These are phyloP conservation scores for Agrilus biguttatus DNA, from an alignment of 2,888 invertebrate genomes.

Conservation along the genomic window DNA sequence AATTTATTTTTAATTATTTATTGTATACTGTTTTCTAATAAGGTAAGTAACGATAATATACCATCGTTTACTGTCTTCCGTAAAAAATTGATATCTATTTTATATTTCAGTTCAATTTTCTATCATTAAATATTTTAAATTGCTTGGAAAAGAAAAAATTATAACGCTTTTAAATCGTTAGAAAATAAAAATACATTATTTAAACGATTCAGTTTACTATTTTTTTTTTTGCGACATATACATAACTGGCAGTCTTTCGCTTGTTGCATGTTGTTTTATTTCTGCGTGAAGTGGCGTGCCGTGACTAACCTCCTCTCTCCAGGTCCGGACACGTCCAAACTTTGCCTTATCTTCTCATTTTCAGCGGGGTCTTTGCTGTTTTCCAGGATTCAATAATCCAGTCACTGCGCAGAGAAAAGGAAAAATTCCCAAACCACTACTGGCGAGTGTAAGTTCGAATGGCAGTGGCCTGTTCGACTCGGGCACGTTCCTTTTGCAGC, in stretches of 20 bases:
- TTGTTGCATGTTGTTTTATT: conserved; percentile 10
- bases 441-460: conserved; percentile 44
- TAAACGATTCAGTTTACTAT: no score
- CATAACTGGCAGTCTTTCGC: background rate
- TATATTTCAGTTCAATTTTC: conserved; percentile 1
- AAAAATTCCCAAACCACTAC: conserved; percentile 60
- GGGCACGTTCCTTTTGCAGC: conserved; percentile 19
- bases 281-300: conserved; percentile 34
- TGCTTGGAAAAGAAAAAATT: no score
- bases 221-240: no score
- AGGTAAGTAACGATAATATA: background rate
- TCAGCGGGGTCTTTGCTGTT: conserved; percentile 75
- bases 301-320: conserved; percentile 35
- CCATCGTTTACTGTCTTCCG: background rate
- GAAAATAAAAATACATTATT: no score
- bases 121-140: no score
- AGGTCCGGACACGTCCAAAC: conserved; percentile 33
- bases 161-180: no score
- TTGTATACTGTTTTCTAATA: conserved; percentile 1
- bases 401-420: conserved; percentile 60
- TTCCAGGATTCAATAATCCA: conserved; percentile 69
- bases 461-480: conserved; percentile 18
- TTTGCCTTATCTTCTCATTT: conserved; percentile 39
- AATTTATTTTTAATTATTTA: background rate
- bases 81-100: background rate